Conservation (phyloP, 2,888 invertebrate genomes). For the Hedya salicella region DNA sequence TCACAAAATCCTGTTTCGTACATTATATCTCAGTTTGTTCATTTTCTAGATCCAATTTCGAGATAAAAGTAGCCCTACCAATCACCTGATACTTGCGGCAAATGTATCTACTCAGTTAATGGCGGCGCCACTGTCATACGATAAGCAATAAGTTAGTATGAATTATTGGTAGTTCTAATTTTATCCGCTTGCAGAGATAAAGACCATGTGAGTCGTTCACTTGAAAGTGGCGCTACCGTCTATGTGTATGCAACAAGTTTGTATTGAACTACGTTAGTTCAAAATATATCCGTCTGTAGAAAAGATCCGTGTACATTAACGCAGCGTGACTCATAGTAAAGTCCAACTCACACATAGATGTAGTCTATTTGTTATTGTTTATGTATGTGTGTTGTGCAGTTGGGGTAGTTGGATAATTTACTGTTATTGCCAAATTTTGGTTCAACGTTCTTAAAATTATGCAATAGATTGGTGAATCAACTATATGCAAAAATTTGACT, state of each 20-base stretch:
- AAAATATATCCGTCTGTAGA: conserved; percentile 41
- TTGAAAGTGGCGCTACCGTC: conserved; percentile 20
- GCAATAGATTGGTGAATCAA: too few relatives aligned
- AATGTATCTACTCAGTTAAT: background rate
- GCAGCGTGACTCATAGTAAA: conserved; percentile 78
- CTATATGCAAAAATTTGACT: background rate
- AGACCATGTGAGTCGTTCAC: conserved; percentile 1
- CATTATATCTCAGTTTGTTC: conserved; percentile 2
- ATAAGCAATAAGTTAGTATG: conserved; percentile 20
- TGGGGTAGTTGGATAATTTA: background rate
- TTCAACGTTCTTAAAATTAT: background rate
- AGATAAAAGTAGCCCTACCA: conserved; percentile 3
- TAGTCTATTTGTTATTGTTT: background rate
- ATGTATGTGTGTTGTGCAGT: conserved; percentile 26
- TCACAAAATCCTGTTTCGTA: background rate
- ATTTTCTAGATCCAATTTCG: background rate
- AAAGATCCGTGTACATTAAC: conserved; percentile 53
- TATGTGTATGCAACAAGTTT: conserved; percentile 30
- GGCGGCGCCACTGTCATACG: conserved; percentile 18
- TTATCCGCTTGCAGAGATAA: conserved; percentile 5
- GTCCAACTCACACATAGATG: conserved; percentile 61
- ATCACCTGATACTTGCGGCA: conserved; percentile 17
- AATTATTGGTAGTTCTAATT: conserved; percentile 1
- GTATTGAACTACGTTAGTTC: conserved; percentile 9
- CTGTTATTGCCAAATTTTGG: background rate